Evolutionary conservation across 2,888 invertebrate species (phyloP).

Genomic region (Xylota segnis): DNA sequence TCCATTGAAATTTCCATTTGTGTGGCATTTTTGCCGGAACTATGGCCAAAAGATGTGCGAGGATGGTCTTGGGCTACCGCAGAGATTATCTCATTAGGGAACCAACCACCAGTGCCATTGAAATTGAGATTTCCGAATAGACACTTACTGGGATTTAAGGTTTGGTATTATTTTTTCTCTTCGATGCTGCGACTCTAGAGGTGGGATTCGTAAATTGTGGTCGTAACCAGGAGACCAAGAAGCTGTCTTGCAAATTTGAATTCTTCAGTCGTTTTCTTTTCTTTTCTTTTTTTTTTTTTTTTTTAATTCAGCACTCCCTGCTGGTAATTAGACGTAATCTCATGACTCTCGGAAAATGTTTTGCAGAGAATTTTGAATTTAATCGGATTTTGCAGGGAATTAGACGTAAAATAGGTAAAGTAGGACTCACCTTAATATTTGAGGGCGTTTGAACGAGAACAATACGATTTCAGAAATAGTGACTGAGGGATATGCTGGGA

Average conservation of each 20-base stretch:
- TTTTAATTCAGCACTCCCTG: not conserved
- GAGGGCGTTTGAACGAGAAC: not conserved
- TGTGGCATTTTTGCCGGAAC: slow-evolving; percentile 10
- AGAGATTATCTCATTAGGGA: slow-evolving; percentile 51
- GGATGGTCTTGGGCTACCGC: slow-evolving; percentile 22
- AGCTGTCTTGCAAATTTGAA: slow-evolving; percentile 22
- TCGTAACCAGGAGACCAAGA: slow-evolving; percentile 10
- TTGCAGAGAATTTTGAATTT: slow-evolving; percentile 25
- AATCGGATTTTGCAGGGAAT: slow-evolving; percentile 27
- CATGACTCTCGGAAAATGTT: slow-evolving; percentile 19
- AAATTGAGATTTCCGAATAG: slow-evolving; percentile 40
- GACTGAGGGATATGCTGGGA: too few species aligned
- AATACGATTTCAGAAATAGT: not conserved
- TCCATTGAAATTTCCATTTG: slow-evolving; percentile 28
- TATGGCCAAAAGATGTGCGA: slow-evolving; percentile 18
- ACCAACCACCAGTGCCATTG: slow-evolving; percentile 44
- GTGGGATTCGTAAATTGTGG: slow-evolving; percentile 20
- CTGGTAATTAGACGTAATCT: slow-evolving; percentile 37
- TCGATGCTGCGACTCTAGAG: not conserved
- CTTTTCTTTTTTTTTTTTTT: not conserved
- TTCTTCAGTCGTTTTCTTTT: too few species aligned
- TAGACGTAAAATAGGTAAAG: slow-evolving; percentile 2
- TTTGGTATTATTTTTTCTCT: not conserved
- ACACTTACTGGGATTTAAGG: slow-evolving; percentile 40
- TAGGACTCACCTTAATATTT: not conserved